Evolutionary conservation across 2,797 vertebrate species (phyloP), one percentile per base, ranked within the genome.

Genomic region (Lophotriccus pileatus): DNA sequence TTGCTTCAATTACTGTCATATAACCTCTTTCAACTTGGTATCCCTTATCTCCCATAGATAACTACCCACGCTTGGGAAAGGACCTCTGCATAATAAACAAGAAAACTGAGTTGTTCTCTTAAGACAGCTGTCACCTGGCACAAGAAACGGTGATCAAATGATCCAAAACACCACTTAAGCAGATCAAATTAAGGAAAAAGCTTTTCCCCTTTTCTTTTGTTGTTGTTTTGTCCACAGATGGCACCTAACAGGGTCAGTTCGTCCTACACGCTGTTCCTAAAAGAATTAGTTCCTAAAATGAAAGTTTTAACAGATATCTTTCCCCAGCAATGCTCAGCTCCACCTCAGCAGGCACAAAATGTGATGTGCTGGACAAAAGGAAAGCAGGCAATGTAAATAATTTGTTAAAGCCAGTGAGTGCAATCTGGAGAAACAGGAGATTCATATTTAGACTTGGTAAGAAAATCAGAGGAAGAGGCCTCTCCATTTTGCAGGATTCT

Each of bases 401-500:
- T 30, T 44, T 83, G 55, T 82, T 90, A 67, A 90, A 96, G 55
- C 47, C 87, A 44, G 32, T 50, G 50, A 44, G 32, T 50, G 50
- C 93, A 89, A 83, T 96, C 91, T 68, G 63, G 55, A 53, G 81
- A 94, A 96, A 92, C 47, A 77, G 43, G 75, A 60, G 58, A 90
- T 84, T 96, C 87, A 82, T n/a, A 92, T 92, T 95, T 87, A 72
- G 90, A 95, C 83, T 96, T 97, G 95, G 95, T 96, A 95, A 63
- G 93, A 90, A 74, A 81, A 32, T 22, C 50, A 82, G 84, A 69
- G 39, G 44, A 66, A 93, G 89, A 39, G 34, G 89, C 75, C 79
- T 14, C 46, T 56, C 23, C 14, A 5, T 95, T 95, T 93, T 85
- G 34, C 75, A 82, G n/a, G 17, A 39, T 41, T 64, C 30, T 70